Base-by-base conservation (phyloP, 2,113 vertebrate species). In the Poeciliopsis turrubarensis region DNA sequence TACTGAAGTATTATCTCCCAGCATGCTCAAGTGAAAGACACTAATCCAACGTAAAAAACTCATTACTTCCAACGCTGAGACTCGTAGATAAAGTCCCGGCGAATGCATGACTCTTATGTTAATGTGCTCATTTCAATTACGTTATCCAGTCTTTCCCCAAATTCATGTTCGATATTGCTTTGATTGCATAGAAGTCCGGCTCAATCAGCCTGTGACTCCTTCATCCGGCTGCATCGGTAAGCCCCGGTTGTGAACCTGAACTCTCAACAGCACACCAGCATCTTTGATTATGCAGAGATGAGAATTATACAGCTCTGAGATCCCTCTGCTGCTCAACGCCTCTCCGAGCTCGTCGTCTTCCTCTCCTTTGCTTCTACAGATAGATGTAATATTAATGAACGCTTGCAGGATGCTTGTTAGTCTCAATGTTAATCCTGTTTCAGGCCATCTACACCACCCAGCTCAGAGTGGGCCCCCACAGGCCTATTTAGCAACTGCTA, bases 371-470 rank as follows among this genome's bases (percentile, higher is more conserved):
- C 47, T 60, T 75, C 73, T 51, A 60, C 29, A 70, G 78, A 81
- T 68, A 70, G n/a, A 83, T 85, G 81, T 74, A 83, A 85, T 84
- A 85, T 86, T 89, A 86, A 90, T 88, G 87, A 90, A 88, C 71
- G 71, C 73, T 63, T 83, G 75, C 79, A 72, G 75, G 71, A 81
- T 75, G 77, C 86, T 89, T 87, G 90, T 87, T 86, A 80, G 77
- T 79, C 79, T 80, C 70, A 31, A 17, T 79, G 75, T 77, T 85
- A 85, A 92, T 88, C 69, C 79, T 64, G 80, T 83, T 82, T 66
- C 79, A 60, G 69, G 29, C 67, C 61, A 76, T 76, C 67, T 66
- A 44, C 60, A 39, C 64, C 29, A 69, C 39, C 68, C 65, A 29
- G 26, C 74, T 75, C 60, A 26, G 47, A 61, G 60, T 12, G 29